phyloP scores from a whole-genome alignment of 2,113 vertebrate genomes.

The Azemiops feae region DNA sequence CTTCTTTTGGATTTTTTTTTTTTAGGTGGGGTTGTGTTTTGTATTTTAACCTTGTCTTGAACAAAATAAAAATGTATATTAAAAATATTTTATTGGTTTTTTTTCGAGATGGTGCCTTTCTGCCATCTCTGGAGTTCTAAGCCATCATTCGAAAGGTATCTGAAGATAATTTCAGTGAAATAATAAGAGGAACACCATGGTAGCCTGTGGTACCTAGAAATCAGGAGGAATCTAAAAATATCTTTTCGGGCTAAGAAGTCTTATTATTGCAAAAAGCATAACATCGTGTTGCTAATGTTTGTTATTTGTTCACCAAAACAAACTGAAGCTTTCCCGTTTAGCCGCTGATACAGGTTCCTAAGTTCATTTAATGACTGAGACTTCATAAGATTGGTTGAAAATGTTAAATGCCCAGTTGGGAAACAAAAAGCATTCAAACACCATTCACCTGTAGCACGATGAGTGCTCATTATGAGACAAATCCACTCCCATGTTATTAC shows the following conservation, averaged over 20 bases:
- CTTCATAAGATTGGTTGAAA: background rate
- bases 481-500: background rate
- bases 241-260: background rate
- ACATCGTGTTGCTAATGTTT: background rate
- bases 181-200: background rate
- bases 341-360: background rate
- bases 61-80: no score
- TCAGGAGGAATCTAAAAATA: background rate
- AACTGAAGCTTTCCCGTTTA: background rate
- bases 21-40: no score
- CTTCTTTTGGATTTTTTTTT: no score
- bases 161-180: background rate
- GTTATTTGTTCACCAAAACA: slow-evolving; percentile 14
- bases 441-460: slow-evolving; percentile 1
- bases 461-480: background rate
- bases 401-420: background rate
- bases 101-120: background rate
- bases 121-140: background rate
- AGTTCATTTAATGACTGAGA: slow-evolving; percentile 1
- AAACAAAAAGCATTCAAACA: slow-evolving; percentile 1
- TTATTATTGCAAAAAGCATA: background rate
- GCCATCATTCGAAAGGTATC: background rate
- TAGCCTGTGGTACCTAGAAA: background rate
- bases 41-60: no score
- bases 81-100: background rate